Evolutionary conservation across 2,113 vertebrate species (phyloP).

Genomic region (Oostethus manadensis): DNA sequence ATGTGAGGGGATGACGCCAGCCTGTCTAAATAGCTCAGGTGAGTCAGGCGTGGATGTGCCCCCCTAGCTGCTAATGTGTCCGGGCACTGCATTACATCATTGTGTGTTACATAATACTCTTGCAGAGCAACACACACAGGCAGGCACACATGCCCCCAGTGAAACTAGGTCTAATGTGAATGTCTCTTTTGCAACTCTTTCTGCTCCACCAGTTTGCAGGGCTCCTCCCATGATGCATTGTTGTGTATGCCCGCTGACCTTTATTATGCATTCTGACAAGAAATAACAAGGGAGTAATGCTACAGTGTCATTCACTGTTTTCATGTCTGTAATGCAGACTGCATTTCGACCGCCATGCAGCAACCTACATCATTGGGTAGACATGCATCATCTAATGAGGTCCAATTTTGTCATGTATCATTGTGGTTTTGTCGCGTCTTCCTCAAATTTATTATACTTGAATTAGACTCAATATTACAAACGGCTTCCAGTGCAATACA

Average conservation of each 20-base stretch:
- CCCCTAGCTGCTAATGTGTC: constrained; percentile 48
- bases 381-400: too few species aligned
- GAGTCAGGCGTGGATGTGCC: constrained; percentile 49
- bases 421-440: too few species aligned
- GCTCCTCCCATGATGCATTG: constrained; percentile 18
- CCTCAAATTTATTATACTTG: too few species aligned
- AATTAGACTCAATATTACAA: too few species aligned
- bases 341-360: neutral
- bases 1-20: constrained; percentile 14
- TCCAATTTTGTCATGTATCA: too few species aligned
- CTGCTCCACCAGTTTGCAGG: constrained; percentile 42
- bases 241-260: constrained; percentile 3
- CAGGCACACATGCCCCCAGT: constrained; percentile 36
- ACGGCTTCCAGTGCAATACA: too few species aligned
- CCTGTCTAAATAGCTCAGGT: constrained; percentile 57
- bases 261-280: neutral
- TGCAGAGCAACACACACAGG: constrained; percentile 32
- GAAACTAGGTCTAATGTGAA: constrained; percentile 42
- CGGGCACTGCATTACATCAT: constrained; percentile 66
- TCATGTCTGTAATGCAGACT: neutral
- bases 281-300: neutral
- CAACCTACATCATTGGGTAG: neutral
- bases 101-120: constrained; percentile 66
- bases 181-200: constrained; percentile 55
- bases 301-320: neutral